A percentile compares a stretch with the other conserved stretches of the same genome.
Conservation (phyloP, 2,888 invertebrate species). For the Oxytorus armatus region DNA sequence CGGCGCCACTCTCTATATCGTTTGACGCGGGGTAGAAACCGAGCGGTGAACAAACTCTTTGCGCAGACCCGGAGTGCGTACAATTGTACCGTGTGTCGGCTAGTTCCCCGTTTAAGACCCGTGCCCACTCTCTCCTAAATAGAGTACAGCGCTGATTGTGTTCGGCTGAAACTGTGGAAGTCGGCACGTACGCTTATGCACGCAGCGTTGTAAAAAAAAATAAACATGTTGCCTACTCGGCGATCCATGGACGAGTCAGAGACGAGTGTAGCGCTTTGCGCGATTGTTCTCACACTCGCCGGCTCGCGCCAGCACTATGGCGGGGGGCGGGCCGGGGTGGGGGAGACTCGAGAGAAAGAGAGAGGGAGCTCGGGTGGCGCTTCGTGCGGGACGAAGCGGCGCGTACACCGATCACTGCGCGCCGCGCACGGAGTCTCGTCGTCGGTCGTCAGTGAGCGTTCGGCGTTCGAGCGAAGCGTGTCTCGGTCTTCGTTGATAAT, state of each 20-base stretch:
- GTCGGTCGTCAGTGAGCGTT: conserved; percentile 63
- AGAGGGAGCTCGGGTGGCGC: conserved; percentile 28
- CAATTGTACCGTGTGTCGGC: too few relatives aligned
- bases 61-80: too few relatives aligned
- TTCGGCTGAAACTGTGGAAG: too few relatives aligned
- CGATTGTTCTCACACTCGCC: background rate
- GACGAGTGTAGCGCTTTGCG: background rate
- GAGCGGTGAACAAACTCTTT: too few relatives aligned
- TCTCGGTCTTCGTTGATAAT: background rate
- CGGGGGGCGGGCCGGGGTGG: background rate
- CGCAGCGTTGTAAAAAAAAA: background rate
- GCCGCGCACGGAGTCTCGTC: conserved; percentile 45
- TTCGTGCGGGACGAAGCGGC: conserved; percentile 28
- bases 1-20: too few relatives aligned
- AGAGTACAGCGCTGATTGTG: too few relatives aligned
- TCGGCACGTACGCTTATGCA: too few relatives aligned
- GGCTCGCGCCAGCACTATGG: conserved; percentile 10
- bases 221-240: background rate
- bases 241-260: conserved; percentile 44
- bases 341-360: background rate
- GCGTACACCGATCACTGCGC: conserved; percentile 48
- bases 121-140: too few relatives aligned
- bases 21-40: too few relatives aligned
- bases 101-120: too few relatives aligned
- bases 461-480: conserved; percentile 55